These are phyloP conservation scores for Isotomurus palustris DNA, from an alignment of 2,888 invertebrate genomes.

Conservation along the genomic window DNA sequence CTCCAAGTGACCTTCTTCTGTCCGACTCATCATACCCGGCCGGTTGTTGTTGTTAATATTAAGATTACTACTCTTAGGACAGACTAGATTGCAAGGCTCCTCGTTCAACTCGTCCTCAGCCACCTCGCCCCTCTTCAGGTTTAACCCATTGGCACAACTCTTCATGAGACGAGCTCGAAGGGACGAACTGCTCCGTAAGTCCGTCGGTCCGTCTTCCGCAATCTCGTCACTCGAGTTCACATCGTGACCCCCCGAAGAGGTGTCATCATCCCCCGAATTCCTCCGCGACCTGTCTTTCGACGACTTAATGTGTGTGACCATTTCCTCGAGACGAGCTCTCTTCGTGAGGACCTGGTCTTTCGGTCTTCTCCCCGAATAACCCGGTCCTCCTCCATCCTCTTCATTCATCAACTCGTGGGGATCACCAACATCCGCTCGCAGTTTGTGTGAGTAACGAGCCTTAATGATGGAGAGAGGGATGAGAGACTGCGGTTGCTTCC, in stretches of 20 bases:
- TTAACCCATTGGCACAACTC: conserved; percentile 12
- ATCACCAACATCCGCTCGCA: conserved; percentile 21
- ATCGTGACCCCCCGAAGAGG: conserved; percentile 43
- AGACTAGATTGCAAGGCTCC: conserved; percentile 42
- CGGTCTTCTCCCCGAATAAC: conserved; percentile 15
- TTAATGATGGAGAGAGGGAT: conserved; percentile 46
- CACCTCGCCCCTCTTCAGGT: conserved; percentile 21
- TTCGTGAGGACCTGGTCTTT: conserved; percentile 40
- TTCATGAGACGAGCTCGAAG: conserved; percentile 14
- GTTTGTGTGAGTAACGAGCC: conserved; percentile 38
- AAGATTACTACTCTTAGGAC: conserved; percentile 10
- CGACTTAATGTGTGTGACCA: conserved; percentile 45
- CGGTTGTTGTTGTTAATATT: no score
- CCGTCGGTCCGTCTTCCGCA: conserved; percentile 40
- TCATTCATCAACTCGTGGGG: conserved; percentile 4
- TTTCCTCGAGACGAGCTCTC: conserved; percentile 45
- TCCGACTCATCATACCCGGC: neutral
- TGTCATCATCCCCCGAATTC: conserved; percentile 45
- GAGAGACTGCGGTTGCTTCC: conserved; percentile 38
- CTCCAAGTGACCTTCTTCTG: conserved; percentile 8
- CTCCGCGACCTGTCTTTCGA: conserved; percentile 36
- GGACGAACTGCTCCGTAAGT: conserved; percentile 25
- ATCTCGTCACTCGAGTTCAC: conserved; percentile 45
- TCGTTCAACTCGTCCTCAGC: conserved; percentile 30
- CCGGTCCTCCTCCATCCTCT: conserved; percentile 7